phyloP scores from a whole-genome alignment of 2,113 vertebrate species.

The Connochaetes taurinus region DNA sequence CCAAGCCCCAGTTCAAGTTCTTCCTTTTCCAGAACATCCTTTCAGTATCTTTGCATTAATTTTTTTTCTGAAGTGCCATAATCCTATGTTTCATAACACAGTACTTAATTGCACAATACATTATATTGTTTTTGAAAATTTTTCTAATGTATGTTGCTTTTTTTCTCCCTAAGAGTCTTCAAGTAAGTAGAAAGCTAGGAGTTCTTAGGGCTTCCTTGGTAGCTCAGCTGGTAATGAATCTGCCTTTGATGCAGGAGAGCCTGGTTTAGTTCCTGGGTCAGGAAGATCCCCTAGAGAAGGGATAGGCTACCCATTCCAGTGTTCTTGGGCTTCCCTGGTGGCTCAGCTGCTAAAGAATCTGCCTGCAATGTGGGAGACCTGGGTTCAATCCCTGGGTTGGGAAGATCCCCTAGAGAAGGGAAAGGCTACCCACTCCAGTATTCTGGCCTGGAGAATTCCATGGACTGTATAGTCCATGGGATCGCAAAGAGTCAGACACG shows the following conservation, averaged over 20 bases:
- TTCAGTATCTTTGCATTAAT: neutral
- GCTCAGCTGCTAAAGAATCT: neutral
- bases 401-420: neutral
- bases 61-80: neutral
- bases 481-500: accelerated
- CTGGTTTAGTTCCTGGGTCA: neutral
- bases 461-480: neutral
- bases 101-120: neutral
- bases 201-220: neutral
- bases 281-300: neutral
- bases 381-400: neutral
- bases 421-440: neutral
- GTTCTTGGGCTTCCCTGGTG: neutral
- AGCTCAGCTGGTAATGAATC: neutral
- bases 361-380: neutral
- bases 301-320: neutral
- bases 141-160: neutral
- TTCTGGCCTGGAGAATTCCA: neutral
- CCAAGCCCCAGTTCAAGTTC: neutral
- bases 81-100: neutral
- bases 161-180: neutral
- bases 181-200: neutral
- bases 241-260: neutral
- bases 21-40: neutral
- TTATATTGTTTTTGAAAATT: neutral